Evolutionary conservation across 2,797 vertebrate species (phyloP), one percentile per base, ranked within the genome.

Genomic region (Ctenopoma kingsleyae): DNA sequence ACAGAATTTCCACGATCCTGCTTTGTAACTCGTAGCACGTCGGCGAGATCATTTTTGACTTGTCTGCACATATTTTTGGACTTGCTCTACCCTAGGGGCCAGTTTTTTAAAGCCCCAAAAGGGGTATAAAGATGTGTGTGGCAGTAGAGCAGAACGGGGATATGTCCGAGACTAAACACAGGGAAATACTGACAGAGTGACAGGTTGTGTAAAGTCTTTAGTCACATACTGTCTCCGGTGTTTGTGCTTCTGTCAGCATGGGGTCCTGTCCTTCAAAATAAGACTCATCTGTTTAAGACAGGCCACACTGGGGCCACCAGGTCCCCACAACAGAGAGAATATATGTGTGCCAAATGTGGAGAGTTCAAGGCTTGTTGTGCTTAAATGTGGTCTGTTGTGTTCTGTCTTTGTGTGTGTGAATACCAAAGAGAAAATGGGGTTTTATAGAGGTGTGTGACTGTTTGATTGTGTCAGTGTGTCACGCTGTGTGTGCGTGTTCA

Each of bases 221-320:
- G 81, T 72, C 67, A 2, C 64, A 59, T 36, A 70, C 81, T 82
- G 83, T 91, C 86, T 90, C 62, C 66, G 65, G 74, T 80, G 83
- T 90, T 89, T 87, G 84, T 87, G 86, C 90, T 83, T 88, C 69
- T 69, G 80, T 65, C 89, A 82, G 80, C 76, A 89, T 84, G 90
- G 63, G 90, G 81, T 84, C 87, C 90, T 87, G 89, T 90, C 90
- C 74, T 80, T 91, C 88, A 90, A 84, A 89, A 85, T 76, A 67
- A 82, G 61, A 81, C 76, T 71, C 65, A 76, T 84, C 80, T 77
- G 67, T 84, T 81, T 62, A 67, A 78, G 74, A 83, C 85, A 58
- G 73, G 79, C 88, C 87, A 87, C 81, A 58, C 52, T 46, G 78
- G 71, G 82, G 84, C 80, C 83, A 87, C 78, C 70, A 82, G 76